Evolutionary conservation across 2,797 vertebrate species (phyloP), one percentile per base, ranked within the genome.

Genomic region (Enteromius afrohamiltoni): DNA sequence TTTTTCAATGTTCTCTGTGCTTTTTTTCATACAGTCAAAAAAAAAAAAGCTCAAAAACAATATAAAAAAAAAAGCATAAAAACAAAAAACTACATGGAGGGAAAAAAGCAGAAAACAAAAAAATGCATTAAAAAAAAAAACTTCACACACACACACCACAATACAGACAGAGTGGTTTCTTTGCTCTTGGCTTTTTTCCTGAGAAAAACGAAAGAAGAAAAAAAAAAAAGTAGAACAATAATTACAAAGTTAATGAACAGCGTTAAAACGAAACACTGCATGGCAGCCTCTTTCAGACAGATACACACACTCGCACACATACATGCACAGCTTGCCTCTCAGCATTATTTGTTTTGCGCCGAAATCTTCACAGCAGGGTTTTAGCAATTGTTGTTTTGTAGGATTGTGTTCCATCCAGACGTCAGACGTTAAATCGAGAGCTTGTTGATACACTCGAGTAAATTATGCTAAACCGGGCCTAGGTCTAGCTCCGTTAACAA

Each of bases 1-100:
- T 93, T 92, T 94, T 93, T 90, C 89, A 92, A 93, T 90, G 91
- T 93, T 93, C 90, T 91, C 90, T 92, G 90, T 94, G 92, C 88
- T 91, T 91, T 93, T 91, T 92, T 84, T 69, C 91, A 89, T 92
- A 94, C 89, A 86, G 91, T 86, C 65, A 89, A 92, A 91, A 91
- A 42, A 42, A 42, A 40, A 87, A 77, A 85, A 89, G 49, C 68
- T 55, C 16, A 83, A 85, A 88, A 93, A 92, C 90, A 89, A 84
- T 88, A 89, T 86, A 40, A 40, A 47, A 82, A 47, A 82, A 85
- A 81, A 88, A 84, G 89, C 49, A 67, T 67, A 79, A 68, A 79
- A 67, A 68, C 62, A 68, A 79, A 90, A 89, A 82, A 84, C 71
- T 74, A 64, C 53, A 77, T 86, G 85, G 91, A 91, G 90, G 88